A percentile compares a stretch with the other conserved stretches of the same genome.
phyloP scores from a whole-genome alignment of 1,140 invertebrate species.

The Fopius arisanus region DNA sequence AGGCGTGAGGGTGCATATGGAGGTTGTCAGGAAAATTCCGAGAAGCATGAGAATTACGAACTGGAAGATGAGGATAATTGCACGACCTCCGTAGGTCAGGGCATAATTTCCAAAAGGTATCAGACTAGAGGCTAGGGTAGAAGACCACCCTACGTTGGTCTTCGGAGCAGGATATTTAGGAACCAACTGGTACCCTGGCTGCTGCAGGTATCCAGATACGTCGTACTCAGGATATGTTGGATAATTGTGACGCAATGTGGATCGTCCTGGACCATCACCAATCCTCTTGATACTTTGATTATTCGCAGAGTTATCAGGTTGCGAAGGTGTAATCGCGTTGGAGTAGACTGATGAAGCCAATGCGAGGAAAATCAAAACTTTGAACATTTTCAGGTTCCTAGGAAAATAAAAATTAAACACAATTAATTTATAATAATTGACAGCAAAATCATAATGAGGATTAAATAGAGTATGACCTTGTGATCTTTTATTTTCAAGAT shows the following conservation, averaged over 20 bases:
- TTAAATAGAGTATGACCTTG: too few relatives aligned
- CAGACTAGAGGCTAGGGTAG: constrained; percentile 25
- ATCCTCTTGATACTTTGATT: not conserved
- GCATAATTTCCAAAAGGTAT: constrained; percentile 33
- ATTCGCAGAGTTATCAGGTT: not conserved
- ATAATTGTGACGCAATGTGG: constrained; percentile 25
- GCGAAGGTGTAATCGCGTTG: not conserved
- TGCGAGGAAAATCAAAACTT: not conserved
- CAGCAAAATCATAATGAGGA: too few relatives aligned
- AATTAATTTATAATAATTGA: too few relatives aligned
- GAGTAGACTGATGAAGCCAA: not conserved
- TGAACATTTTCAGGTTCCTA: not conserved
- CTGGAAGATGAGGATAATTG: constrained; percentile 32
- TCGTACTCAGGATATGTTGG: constrained; percentile 40
- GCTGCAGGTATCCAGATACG: constrained; percentile 55
- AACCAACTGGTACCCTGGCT: constrained; percentile 30
- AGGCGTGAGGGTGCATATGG: constrained; percentile 72
- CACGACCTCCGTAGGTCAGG: constrained; percentile 30
- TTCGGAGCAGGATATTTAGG: constrained; percentile 39
- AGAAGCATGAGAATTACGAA: constrained; percentile 46
- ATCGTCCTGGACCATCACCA: not conserved
- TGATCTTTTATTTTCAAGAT: too few relatives aligned
- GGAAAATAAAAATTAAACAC: not conserved
- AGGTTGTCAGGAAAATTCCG: constrained; percentile 62
- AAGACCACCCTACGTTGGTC: constrained; percentile 24